These are phyloP conservation scores for Galerucella calmariensis DNA, from an alignment of 2,888 invertebrate genomes.

Conservation along the genomic window DNA sequence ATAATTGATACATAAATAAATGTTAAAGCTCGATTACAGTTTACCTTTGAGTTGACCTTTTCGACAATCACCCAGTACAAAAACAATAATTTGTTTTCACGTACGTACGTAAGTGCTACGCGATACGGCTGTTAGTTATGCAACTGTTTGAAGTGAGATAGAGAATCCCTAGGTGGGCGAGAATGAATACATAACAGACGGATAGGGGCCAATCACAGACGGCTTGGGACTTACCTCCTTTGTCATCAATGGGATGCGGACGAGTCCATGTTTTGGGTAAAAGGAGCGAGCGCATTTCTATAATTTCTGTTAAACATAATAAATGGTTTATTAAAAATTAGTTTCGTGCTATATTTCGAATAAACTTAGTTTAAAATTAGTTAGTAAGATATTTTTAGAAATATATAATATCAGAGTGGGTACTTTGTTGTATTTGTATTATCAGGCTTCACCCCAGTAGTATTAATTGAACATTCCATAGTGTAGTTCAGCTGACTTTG, in stretches of 20 bases:
- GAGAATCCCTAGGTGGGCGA: slow-evolving; percentile 54
- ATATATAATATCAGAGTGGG: background rate
- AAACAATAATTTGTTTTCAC: slow-evolving; percentile 36
- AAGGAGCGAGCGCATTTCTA: slow-evolving; percentile 52
- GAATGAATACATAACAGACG: slow-evolving; percentile 62
- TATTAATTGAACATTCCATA: slow-evolving; percentile 63
- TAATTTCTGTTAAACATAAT: background rate
- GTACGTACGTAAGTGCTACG: slow-evolving; percentile 40
- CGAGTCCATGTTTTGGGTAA: slow-evolving; percentile 68
- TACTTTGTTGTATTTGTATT: background rate
- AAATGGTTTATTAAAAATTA: background rate
- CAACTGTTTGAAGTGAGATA: slow-evolving; percentile 57
- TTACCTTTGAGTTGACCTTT: slow-evolving; percentile 22
- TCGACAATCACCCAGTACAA: slow-evolving; percentile 34
- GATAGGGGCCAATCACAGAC: slow-evolving; percentile 71
- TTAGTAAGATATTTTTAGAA: background rate
- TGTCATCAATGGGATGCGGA: slow-evolving; percentile 78
- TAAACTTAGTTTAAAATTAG: background rate
- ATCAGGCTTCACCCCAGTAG: slow-evolving; percentile 44
- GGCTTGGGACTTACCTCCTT: slow-evolving; percentile 68
- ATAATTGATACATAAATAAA: background rate
- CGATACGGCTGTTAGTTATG: slow-evolving; percentile 52
- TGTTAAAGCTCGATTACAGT: background rate
- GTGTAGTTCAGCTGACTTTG: slow-evolving; percentile 67
- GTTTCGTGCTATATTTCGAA: background rate